Conservation (phyloP, 1,140 invertebrate species). For the Trichonephila inaurata region DNA sequence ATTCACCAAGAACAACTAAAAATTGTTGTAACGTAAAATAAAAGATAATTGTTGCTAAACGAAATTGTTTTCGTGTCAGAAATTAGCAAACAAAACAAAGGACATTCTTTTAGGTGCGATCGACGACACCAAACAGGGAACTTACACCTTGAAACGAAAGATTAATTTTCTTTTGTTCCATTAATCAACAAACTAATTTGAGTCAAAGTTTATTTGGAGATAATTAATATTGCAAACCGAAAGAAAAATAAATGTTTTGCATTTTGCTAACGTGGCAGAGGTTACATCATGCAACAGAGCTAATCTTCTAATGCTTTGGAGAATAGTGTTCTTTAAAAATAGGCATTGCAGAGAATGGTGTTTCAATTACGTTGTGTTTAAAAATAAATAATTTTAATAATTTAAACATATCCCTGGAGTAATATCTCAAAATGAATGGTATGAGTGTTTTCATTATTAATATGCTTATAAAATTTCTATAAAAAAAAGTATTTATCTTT, state of each 20-base stretch:
- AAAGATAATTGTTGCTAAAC: background rate
- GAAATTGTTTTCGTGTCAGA: background rate
- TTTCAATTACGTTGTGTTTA: too few relatives aligned
- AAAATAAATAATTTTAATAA: too few relatives aligned
- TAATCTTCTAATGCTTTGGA: background rate
- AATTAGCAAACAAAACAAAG: background rate
- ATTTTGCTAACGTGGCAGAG: background rate
- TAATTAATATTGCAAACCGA: background rate
- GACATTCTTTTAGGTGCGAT: background rate
- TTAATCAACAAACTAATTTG: constrained; percentile 11
- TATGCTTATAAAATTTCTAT: too few relatives aligned
- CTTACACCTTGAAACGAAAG: background rate
- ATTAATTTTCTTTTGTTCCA: background rate
- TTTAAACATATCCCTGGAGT: too few relatives aligned
- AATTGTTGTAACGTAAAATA: background rate
- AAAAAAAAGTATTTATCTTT: too few relatives aligned
- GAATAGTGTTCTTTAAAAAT: background rate
- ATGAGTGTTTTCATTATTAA: too few relatives aligned
- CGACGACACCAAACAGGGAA: too few relatives aligned
- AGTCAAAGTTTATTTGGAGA: background rate
- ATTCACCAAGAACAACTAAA: background rate
- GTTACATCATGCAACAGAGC: background rate
- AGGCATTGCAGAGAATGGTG: too few relatives aligned
- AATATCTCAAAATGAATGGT: too few relatives aligned
- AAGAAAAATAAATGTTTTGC: background rate